Evolutionary conservation across 2,888 invertebrate genomes (phyloP), one percentile per base, ranked within the genome.

Genomic region (Deroplatys truncata): DNA sequence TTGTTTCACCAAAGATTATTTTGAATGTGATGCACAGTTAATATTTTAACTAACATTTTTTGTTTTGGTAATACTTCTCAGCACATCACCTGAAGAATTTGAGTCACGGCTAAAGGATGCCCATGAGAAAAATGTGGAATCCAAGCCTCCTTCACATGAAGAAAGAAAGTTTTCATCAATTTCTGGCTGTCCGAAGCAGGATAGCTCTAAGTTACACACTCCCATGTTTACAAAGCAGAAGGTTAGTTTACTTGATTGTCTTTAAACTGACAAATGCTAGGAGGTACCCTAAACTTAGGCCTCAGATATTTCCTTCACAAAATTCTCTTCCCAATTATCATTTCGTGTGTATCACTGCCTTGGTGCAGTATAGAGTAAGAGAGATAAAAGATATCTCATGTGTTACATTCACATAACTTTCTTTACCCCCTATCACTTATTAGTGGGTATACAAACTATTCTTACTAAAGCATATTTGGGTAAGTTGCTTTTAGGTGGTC

Each of bases 81-180:
- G 92, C 28, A 96, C 96, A 0, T 96, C 96, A 4, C 97, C 97
- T 0, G 96, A 96, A 91, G 97, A 97, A 92, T 97, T 97, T 92
- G 92, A 96, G 85, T 93, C 95, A 72, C 94, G 96, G 91, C 93
- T 97, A 20, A 96, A 96, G 92, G 94, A 94, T 13, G 84, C 89
- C 43, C 88, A 56, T 94, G 94, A 90, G 93, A 94, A 85, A 91
- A 92, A 83, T 86, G 13, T 28, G 1, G 89, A 89, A 43, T 49
- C 86, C 72, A 89, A 89, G 82, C n/a, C 15, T 25, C 56, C 2
- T 16, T 28, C 82, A 56, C n/a, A 28, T n/a, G 89, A 91, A 31
- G 89, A 88, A 28, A 96, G 96, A 89, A 94, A 95, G 91, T 96
- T 94, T 92, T 95, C 96, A 0, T 96, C 96, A 91, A 94, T 96